Evolutionary conservation across 1,140 invertebrate species (phyloP), one percentile per base, ranked within the genome.

Genomic region (Drosophila mauritiana): DNA sequence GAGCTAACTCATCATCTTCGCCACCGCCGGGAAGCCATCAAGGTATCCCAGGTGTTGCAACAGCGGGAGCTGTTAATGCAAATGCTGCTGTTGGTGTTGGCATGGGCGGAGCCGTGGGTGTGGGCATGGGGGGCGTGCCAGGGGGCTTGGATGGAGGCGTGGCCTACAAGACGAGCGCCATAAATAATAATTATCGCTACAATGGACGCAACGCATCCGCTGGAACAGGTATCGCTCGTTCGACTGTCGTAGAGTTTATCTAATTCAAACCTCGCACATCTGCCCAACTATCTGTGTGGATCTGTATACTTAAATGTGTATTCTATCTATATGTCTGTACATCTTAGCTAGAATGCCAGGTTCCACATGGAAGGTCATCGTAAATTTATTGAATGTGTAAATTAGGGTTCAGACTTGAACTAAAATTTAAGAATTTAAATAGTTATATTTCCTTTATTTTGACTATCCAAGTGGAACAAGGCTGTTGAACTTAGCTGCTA

Each of bases 171-270:
- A 90, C 88, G 61, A 92, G 86, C 73, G 80, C 82, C 65, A 85
- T 92, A 68, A 92, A 92, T 89, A 92, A 91, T 75, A 92, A 92
- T 91, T 92, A 92, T 73, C 91, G 91, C 75, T 92, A 90, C 83
- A 91, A 91, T 89, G 90, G 90, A 90, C 91, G 91, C 85, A 91
- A 65, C 58, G 83, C 79, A 61, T 69, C 70, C 65, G 72, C 79
- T 64, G 90, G 90, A 82, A 91, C 90, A 91, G 91, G 90, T 91
- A 91, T 86, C 84, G 83, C 83, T 86, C 84, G 84, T 63, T 72
- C 68, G 74, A 79, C 70, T 86, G 62, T 89, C 31, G 73, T 76
- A 77, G 74, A 77, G 43, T 76, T 40, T 51, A 51, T 51, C 59
- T 55, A 52, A 43, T 48, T 74, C 49, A 57, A 59, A 59, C 17